phyloP scores from a whole-genome alignment of 2,113 vertebrate genomes.

The Etia nguti region DNA sequence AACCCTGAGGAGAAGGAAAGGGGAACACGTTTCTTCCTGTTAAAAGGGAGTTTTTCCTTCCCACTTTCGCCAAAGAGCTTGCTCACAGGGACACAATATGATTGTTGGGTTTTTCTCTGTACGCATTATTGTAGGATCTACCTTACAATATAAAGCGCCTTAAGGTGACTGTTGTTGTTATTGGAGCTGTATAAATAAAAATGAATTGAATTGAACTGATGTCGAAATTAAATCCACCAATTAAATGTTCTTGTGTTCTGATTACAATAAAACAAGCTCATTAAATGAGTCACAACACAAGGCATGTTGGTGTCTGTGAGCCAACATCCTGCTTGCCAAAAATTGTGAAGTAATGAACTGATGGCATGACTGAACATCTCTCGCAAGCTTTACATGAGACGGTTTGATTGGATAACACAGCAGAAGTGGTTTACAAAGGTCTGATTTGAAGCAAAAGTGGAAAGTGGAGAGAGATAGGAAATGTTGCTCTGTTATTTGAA shows the following conservation, averaged over 20 bases:
- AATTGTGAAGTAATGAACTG: not conserved
- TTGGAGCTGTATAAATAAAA: not conserved
- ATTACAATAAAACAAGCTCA: not conserved
- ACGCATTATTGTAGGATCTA: not conserved
- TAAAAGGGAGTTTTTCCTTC: not conserved
- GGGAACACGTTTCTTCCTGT: not conserved
- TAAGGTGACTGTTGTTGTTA: not conserved
- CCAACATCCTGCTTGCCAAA: not conserved
- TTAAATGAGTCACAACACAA: conserved; percentile 1
- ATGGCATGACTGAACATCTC: not conserved
- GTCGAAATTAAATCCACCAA: not conserved
- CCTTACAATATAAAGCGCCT: not conserved
- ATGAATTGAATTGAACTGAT: not conserved
- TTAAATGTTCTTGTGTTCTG: not conserved
- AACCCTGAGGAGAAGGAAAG: conserved; percentile 73
- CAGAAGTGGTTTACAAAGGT: not conserved
- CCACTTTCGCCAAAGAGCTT: not conserved
- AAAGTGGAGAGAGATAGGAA: not conserved
- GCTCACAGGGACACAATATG: accelerated
- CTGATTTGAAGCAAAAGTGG: not conserved
- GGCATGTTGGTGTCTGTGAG: not conserved
- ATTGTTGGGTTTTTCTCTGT: not conserved
- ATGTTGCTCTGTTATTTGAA: not conserved
- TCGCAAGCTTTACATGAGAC: not conserved
- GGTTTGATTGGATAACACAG: not conserved